Evolutionary conservation across 1,140 invertebrate genomes (phyloP), one percentile per base, ranked within the genome.

Genomic region (Ptiloglossa arizonensis): DNA sequence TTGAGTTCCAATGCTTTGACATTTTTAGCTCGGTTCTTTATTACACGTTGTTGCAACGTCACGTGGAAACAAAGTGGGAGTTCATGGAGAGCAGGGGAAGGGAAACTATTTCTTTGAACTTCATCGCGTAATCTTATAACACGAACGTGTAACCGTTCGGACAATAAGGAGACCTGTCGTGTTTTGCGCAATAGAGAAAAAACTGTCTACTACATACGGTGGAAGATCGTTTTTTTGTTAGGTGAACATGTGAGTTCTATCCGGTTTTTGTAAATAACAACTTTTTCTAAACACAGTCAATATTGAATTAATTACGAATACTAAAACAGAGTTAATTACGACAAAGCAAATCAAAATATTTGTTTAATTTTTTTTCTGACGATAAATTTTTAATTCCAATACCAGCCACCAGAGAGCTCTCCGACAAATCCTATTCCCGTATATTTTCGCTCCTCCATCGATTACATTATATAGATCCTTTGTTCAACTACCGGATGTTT

Each of bases 121-220:
- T 41, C 46, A 29, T 64, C n/a, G 8, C 2, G 19, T 60, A 35
- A 17, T 32, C 24, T 54, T 62, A 17, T 52, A 73, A 54, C 29
- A 24, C n/a, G 15, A 41, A 48, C n/a, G n/a, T 15, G n/a, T 50
- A 38, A 32, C 24, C 22, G 22, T 24, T 11, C 41, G 59, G 15
- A 62, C 27, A 50, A 64, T 64, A 50, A 27, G 22, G 38, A 41
- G 15, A 29, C 17, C n/a, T 24, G 15, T 29, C 15, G 24, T 6
- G 8, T 22, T n/a, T 74, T 74, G 13, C 50, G 72, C 38, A 60
- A 76, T 48, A 17, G 13, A 15, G 13, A 22, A 29, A 76, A 27
- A 76, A 59, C 29, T 57, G 5, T 69, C 9, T 35, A 72, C 22
- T 38, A 35, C 27, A 44, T 22, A 22, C 41, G 22, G 11, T 59